These are phyloP conservation scores for Mirounga angustirostris DNA, from an alignment of 2,113 vertebrate genomes.

Conservation along the genomic window DNA sequence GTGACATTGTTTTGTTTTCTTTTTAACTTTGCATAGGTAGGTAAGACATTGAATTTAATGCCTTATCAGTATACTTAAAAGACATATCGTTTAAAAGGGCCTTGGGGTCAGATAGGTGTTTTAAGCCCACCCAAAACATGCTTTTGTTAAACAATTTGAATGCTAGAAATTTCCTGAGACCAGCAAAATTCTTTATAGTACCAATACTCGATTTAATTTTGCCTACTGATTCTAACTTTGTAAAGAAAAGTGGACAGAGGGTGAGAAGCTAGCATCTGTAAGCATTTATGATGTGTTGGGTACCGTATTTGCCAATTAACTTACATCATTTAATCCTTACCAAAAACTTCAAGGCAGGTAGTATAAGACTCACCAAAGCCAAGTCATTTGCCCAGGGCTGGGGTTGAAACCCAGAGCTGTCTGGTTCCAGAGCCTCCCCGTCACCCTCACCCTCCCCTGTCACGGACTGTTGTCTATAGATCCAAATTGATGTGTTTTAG, in stretches of 20 bases:
- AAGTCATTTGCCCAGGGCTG: neutral
- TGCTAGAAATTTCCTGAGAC: neutral
- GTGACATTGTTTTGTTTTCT: neutral
- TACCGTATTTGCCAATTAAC: neutral
- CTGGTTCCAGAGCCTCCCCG: neutral
- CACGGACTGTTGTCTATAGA: neutral
- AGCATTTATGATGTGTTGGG: neutral
- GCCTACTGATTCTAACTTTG: conserved; percentile 6
- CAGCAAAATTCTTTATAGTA: neutral
- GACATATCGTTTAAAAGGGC: neutral
- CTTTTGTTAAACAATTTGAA: neutral
- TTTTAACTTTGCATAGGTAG: neutral
- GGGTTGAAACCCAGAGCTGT: neutral
- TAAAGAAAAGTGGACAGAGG: neutral
- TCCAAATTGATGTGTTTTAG: neutral
- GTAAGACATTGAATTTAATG: neutral
- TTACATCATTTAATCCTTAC: neutral
- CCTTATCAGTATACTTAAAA: neutral
- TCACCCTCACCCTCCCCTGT: no score
- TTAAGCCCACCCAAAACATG: neutral
- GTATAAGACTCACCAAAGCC: neutral
- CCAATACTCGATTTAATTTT: neutral
- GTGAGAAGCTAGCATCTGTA: neutral
- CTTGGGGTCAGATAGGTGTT: neutral
- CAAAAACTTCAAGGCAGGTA: neutral